Conservation (phyloP, 2,888 invertebrate genomes). For the Heliconius hortense region DNA sequence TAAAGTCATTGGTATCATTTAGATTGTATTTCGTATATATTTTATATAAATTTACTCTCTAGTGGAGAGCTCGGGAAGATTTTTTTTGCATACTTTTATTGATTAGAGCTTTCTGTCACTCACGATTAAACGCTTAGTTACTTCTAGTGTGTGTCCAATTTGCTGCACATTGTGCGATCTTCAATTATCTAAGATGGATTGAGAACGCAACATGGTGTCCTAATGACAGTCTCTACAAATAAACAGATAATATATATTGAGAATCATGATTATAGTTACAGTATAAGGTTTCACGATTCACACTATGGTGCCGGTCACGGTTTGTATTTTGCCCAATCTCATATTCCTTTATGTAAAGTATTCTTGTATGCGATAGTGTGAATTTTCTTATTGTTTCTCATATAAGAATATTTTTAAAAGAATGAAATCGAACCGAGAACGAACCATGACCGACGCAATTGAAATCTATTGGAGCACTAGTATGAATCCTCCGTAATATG, state of each 20-base stretch:
- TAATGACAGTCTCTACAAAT: not conserved
- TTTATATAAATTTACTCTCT: slow-evolving; percentile 69
- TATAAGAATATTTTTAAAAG: too few species aligned
- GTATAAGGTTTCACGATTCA: slow-evolving; percentile 7
- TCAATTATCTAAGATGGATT: not conserved
- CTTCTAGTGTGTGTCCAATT: slow-evolving; percentile 46
- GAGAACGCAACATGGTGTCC: slow-evolving; percentile 4
- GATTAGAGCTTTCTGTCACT: slow-evolving; percentile 72
- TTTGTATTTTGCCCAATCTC: too few species aligned
- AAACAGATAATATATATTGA: not conserved
- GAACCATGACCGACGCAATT: too few species aligned
- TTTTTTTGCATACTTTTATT: slow-evolving; percentile 54
- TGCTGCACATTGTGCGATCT: slow-evolving; percentile 55
- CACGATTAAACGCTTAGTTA: slow-evolving; percentile 46
- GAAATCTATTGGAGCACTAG: too few species aligned
- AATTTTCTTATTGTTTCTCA: too few species aligned
- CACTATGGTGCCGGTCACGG: too few species aligned
- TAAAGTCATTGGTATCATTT: slow-evolving; percentile 56
- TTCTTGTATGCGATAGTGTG: too few species aligned
- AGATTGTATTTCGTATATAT: slow-evolving; percentile 49
- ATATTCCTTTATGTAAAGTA: too few species aligned
- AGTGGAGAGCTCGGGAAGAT: slow-evolving; percentile 81
- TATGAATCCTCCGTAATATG: too few species aligned
- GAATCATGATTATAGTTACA: slow-evolving; percentile 22
- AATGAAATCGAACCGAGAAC: too few species aligned